Percentiles rank a stretch among this genome's conserved stretches.
Evolutionary conservation across 2,888 invertebrate genomes (phyloP).

Genomic region (Orthosia cruda): DNA sequence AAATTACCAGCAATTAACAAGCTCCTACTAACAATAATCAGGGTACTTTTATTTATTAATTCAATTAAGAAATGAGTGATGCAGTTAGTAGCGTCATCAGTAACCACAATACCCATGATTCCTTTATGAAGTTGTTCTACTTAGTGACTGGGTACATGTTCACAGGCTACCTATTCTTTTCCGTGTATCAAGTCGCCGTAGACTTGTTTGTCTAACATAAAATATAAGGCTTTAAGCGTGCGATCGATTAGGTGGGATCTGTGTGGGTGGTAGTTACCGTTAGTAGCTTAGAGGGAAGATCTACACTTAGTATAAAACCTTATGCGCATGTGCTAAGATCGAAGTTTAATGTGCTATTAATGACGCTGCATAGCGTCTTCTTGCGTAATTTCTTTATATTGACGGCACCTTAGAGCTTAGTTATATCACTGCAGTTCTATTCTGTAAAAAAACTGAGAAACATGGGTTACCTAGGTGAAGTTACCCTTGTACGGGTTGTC

Average conservation of each 20-base stretch:
- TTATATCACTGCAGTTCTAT: too few relatives aligned
- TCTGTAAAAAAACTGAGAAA: too few relatives aligned
- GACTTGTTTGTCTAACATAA: neutral
- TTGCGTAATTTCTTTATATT: neutral
- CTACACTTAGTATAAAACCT: neutral
- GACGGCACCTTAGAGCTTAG: neutral
- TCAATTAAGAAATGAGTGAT: too few relatives aligned
- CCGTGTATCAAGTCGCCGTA: neutral
- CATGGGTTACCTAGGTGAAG: neutral
- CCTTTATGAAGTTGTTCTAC: neutral
- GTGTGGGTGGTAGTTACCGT: neutral
- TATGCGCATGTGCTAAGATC: neutral
- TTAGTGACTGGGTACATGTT: neutral
- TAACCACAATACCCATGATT: neutral
- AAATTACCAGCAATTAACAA: neutral
- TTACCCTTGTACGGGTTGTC: too few relatives aligned
- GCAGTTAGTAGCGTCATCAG: too few relatives aligned
- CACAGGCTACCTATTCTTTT: neutral
- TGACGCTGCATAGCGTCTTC: neutral
- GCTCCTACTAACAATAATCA: too few relatives aligned
- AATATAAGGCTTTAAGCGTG: slow-evolving; percentile 16
- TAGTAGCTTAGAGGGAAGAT: neutral
- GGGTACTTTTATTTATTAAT: too few relatives aligned
- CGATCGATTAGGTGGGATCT: slow-evolving; percentile 19
- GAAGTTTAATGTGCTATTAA: neutral